Evolutionary conservation across 2,113 vertebrate species (phyloP).

Genomic region (Procapra przewalskii): DNA sequence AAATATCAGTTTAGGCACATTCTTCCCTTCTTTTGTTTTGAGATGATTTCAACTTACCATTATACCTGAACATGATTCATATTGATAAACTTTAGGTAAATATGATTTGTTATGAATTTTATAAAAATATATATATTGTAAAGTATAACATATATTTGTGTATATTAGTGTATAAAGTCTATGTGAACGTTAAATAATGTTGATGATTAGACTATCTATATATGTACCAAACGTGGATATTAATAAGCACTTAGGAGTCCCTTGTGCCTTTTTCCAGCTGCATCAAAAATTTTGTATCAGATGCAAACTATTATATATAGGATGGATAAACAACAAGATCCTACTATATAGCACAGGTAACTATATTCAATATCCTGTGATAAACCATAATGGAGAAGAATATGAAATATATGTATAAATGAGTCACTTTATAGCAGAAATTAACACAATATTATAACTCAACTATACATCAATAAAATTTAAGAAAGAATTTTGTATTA

Average conservation of each 20-base stretch:
- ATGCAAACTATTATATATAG: neutral
- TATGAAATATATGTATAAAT: neutral
- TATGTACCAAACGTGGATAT: neutral
- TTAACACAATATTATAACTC: neutral
- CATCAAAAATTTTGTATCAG: neutral
- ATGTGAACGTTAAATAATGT: neutral
- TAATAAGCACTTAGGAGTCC: neutral
- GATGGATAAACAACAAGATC: neutral
- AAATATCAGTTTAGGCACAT: neutral
- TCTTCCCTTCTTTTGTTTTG: neutral
- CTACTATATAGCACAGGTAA: neutral
- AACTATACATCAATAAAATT: neutral
- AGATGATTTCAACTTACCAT: neutral
- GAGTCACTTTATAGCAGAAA: neutral
- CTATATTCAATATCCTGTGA: neutral
- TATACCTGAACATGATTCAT: neutral
- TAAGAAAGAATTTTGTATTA: neutral
- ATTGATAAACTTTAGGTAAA: neutral
- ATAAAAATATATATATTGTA: neutral
- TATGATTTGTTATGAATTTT: neutral
- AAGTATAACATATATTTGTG: neutral
- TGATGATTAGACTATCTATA: neutral
- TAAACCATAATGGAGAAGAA: neutral
- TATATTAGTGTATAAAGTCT: neutral
- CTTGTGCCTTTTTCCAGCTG: neutral